These are phyloP conservation scores for Argyrosomus japonicus DNA, from an alignment of 2,113 vertebrate genomes.

Conservation along the genomic window DNA sequence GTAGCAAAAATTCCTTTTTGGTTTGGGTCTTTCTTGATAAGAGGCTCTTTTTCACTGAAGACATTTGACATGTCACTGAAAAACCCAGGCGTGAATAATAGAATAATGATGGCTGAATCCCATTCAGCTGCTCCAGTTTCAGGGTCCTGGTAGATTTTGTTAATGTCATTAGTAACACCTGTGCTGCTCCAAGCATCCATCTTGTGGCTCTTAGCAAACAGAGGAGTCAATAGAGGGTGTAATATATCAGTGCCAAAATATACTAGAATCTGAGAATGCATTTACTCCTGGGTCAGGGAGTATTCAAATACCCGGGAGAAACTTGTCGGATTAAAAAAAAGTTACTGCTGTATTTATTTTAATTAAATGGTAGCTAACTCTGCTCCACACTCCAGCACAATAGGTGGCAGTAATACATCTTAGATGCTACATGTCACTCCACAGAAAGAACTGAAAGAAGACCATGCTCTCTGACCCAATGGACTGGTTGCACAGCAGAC, in stretches of 20 bases:
- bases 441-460: neutral
- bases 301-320: neutral
- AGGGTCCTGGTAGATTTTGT: neutral
- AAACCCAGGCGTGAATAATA: neutral
- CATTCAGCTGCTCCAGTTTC: neutral
- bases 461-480: too few relatives aligned
- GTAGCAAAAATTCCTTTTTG: neutral
- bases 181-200: neutral
- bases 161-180: neutral
- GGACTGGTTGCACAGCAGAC: too few relatives aligned
- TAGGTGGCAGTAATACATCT: neutral
- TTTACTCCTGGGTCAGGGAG: neutral
- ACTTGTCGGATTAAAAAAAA: neutral
- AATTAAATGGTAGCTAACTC: neutral
- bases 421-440: neutral
- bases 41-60: too few relatives aligned
- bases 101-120: neutral
- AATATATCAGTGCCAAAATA: neutral
- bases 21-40: neutral
- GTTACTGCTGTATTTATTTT: neutral
- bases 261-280: neutral
- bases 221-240: neutral
- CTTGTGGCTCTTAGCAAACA: neutral
- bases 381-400: neutral
- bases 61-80: neutral